phyloP scores from a whole-genome alignment of 1,140 invertebrate species.

The Plutomurus gul region DNA sequence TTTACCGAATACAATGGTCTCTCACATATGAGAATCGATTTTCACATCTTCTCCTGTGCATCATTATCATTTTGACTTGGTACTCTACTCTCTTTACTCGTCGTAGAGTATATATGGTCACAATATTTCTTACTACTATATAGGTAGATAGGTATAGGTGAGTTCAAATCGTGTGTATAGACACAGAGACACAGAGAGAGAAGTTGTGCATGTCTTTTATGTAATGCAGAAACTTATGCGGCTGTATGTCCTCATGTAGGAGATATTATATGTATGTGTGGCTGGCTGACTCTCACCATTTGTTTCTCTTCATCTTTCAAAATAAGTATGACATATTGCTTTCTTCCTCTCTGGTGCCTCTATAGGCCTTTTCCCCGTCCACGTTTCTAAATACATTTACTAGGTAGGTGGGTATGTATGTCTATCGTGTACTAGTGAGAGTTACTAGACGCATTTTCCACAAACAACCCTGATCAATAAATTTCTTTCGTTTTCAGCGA shows the following conservation, averaged over 20 bases:
- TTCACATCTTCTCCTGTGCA: slow-evolving; percentile 5
- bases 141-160: too few relatives aligned
- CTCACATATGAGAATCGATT: slow-evolving; percentile 4
- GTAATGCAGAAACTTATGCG: too few relatives aligned
- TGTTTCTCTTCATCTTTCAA: background rate
- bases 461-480: background rate
- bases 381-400: background rate
- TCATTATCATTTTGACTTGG: slow-evolving; percentile 1
- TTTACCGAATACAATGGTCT: slow-evolving; percentile 4
- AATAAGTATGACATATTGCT: slow-evolving; percentile 20
- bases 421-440: too few relatives aligned
- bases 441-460: background rate
- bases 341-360: background rate
- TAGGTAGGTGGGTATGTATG: background rate
- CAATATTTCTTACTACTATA: too few relatives aligned
- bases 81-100: too few relatives aligned
- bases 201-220: too few relatives aligned
- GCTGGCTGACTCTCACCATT: background rate
- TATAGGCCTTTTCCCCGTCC: background rate
- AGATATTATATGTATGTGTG: background rate
- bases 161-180: too few relatives aligned
- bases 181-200: background rate
- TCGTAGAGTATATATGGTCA: too few relatives aligned
- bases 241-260: too few relatives aligned
- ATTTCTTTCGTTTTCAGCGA: background rate